Evolutionary conservation across 30 jellyfish, hydroid and myxozoan species (phyloP), one percentile per base, ranked within the genome.

Genomic region (Rhopilema esculentum): DNA sequence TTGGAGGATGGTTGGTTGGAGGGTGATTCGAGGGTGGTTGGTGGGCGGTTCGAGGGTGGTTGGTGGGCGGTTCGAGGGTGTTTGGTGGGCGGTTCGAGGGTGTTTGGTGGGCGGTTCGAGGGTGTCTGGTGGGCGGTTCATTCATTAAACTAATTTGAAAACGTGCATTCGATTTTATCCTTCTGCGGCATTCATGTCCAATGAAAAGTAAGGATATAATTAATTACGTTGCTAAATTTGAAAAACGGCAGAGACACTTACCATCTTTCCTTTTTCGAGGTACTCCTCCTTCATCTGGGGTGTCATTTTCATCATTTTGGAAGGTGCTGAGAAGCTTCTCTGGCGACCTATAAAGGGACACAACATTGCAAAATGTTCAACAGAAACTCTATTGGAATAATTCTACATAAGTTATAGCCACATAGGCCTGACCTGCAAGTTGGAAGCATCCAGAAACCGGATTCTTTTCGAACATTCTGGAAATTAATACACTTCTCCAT

Each of bases 281-380:
- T 67, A 83, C 86, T 83, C 92, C 68, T 48, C 79, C 82, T 70
- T 83, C 92, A 83, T 83, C 72, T 66, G 92, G 26, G 92, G 92
- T n/a, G 92, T 83, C 92, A 83, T 83, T 49, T 32, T 18, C 72
- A 57, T 21, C 92, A 83, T 83, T 18, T 31, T 83, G 53, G 80
- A 1, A 2, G 27, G 15, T 64, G 28, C 20, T n/a, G 40, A 19
- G 66, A 57, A 79, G 80, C 49, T 40, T 31, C 48, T 12, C 50
- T 28, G 53, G 49, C 49, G 86, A 12, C 73, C 72, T 63, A 20
- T 6, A 63, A 63, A n/a, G n/a, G 29, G 17, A 63, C 72, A 63
- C 72, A 17, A 20, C 6, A 17, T n/a, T 6, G 57, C 12, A 12
- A 40, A 12, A 40, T 12, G 6, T 40, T 40, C 12, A 40, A 6